Evolutionary conservation across 2,888 invertebrate species (phyloP).

Genomic region (Ernsta delagoae): DNA sequence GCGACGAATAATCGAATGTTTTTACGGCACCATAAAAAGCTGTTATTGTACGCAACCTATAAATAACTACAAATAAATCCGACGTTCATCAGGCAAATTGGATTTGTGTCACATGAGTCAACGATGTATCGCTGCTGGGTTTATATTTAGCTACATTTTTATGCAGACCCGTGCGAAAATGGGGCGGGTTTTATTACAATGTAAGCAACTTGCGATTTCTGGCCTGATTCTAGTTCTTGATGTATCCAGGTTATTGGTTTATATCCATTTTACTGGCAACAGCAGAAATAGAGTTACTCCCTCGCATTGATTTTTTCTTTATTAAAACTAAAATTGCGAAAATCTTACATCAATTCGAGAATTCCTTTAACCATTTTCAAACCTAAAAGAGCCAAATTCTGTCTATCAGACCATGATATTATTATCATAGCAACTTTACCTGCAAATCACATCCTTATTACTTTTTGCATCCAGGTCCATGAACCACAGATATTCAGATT

Average conservation of each 20-base stretch:
- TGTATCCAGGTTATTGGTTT: slow-evolving; percentile 13
- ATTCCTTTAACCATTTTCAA: background rate
- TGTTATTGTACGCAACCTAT: slow-evolving; percentile 46
- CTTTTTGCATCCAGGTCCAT: too few species aligned
- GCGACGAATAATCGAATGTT: slow-evolving; percentile 50
- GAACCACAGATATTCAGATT: too few species aligned
- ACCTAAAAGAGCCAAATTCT: background rate
- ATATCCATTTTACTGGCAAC: background rate
- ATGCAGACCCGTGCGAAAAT: slow-evolving; percentile 39
- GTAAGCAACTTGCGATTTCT: slow-evolving; percentile 18
- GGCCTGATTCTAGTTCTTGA: slow-evolving; percentile 22
- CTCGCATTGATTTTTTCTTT: background rate
- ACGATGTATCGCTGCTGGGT: slow-evolving; percentile 39
- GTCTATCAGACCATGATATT: background rate
- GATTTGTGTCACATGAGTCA: slow-evolving; percentile 61
- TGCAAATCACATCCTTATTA: slow-evolving; percentile 6
- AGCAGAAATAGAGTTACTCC: background rate
- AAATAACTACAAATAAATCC: slow-evolving; percentile 43
- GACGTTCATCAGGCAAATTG: slow-evolving; percentile 37
- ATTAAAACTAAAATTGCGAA: background rate
- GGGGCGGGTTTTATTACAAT: slow-evolving; percentile 42
- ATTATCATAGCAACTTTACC: too few species aligned
- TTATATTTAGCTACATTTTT: slow-evolving; percentile 46
- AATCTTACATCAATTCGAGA: too few species aligned
- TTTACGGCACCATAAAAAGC: slow-evolving; percentile 54